These are phyloP conservation scores for Macquaria ambigua DNA, from an alignment of 2,113 vertebrate genomes.

Conservation along the genomic window DNA sequence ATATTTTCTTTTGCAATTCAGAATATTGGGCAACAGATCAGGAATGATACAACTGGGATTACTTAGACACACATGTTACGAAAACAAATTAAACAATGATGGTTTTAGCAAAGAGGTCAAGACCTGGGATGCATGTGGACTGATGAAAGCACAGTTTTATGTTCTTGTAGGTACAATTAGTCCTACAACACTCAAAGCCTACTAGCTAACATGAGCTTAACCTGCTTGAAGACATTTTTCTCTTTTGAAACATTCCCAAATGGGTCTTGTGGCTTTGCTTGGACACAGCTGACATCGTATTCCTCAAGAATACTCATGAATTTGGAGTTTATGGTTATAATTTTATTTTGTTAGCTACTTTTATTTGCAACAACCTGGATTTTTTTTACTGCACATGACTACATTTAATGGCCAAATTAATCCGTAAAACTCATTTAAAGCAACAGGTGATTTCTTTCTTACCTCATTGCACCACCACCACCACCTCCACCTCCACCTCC, in stretches of 20 bases:
- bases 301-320: neutral
- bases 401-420: neutral
- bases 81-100: neutral
- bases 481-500: constrained; percentile 32
- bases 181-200: neutral
- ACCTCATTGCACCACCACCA: constrained; percentile 52
- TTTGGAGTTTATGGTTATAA: neutral
- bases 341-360: neutral
- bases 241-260: too few relatives aligned
- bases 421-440: neutral
- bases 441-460: constrained; percentile 63
- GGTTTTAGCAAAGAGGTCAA: neutral
- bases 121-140: neutral
- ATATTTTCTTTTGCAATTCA: neutral
- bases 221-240: neutral
- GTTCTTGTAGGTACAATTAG: neutral
- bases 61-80: neutral
- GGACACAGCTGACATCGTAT: neutral
- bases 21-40: constrained; percentile 15
- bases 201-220: neutral
- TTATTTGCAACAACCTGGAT: too few relatives aligned
- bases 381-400: neutral
- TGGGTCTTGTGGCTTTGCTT: neutral
- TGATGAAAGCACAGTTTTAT: neutral
- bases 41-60: neutral